Evolutionary conservation across 2,113 vertebrate genomes (phyloP).

Genomic region (Peromyscus polionotus): DNA sequence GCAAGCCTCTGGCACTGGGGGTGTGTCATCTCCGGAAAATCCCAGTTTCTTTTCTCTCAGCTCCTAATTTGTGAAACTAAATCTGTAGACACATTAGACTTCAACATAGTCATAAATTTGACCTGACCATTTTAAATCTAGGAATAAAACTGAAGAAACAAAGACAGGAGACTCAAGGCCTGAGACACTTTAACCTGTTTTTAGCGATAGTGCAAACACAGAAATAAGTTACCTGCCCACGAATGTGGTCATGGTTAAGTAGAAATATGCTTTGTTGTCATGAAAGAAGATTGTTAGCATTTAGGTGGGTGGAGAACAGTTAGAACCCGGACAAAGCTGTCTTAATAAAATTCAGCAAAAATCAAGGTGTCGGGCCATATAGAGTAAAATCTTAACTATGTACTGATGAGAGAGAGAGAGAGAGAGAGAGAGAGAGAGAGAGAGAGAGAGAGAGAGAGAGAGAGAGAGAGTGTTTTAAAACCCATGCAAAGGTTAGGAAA

Average conservation of each 20-base stretch:
- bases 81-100: not conserved
- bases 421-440: too few species aligned
- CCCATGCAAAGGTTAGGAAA: not conserved
- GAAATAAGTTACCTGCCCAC: not conserved
- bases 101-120: not conserved
- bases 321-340: not conserved
- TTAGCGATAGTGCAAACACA: not conserved
- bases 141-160: constrained; percentile 26
- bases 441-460: too few species aligned
- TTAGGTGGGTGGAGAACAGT: not conserved
- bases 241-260: not conserved
- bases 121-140: not conserved
- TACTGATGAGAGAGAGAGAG: too few species aligned
- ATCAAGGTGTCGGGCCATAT: not conserved
- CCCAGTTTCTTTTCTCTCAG: not conserved
- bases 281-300: not conserved
- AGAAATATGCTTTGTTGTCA: not conserved
- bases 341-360: not conserved
- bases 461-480: not conserved
- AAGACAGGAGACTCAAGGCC: not conserved
- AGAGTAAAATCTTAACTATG: not conserved
- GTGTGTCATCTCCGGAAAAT: not conserved
- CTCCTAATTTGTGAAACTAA: not conserved
- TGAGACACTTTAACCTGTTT: not conserved
- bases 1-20: rapidly evolving